Conservation (phyloP, 1,140 invertebrate species). For the Lucilia sericata region DNA sequence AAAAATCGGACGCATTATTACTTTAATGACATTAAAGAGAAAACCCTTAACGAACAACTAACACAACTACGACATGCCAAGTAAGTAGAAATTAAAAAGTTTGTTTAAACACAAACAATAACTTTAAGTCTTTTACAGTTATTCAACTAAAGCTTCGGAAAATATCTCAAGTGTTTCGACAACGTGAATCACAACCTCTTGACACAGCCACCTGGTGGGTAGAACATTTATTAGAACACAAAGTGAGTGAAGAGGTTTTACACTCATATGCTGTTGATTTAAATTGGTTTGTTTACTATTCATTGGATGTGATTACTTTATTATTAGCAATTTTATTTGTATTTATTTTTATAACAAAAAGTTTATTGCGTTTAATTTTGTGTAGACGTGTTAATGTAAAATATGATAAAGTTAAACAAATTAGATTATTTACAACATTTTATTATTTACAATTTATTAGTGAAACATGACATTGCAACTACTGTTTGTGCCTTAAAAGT, state of each 20-base stretch:
- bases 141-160: conserved; percentile 67
- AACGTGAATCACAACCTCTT: conserved; percentile 73
- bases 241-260: conserved; percentile 68
- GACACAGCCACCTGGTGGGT: conserved; percentile 78
- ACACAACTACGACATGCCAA: conserved; percentile 51
- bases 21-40: conserved; percentile 60
- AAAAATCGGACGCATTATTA: conserved; percentile 72
- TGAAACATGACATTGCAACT: too few relatives aligned
- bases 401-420: too few relatives aligned
- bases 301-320: conserved; percentile 56
- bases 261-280: conserved; percentile 67
- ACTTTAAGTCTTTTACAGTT: conserved; percentile 57
- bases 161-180: conserved; percentile 73
- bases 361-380: too few relatives aligned
- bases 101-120: not conserved
- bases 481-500: too few relatives aligned
- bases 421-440: too few relatives aligned
- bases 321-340: conserved; percentile 39
- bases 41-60: conserved; percentile 47
- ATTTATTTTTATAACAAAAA: not conserved
- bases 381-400: too few relatives aligned
- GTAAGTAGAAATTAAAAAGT: conserved; percentile 45
- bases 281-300: conserved; percentile 62
- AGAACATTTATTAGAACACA: conserved; percentile 74
- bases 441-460: too few relatives aligned